Conservation (phyloP, 2,797 vertebrate species). For the Melanotaenia maccullochi region DNA sequence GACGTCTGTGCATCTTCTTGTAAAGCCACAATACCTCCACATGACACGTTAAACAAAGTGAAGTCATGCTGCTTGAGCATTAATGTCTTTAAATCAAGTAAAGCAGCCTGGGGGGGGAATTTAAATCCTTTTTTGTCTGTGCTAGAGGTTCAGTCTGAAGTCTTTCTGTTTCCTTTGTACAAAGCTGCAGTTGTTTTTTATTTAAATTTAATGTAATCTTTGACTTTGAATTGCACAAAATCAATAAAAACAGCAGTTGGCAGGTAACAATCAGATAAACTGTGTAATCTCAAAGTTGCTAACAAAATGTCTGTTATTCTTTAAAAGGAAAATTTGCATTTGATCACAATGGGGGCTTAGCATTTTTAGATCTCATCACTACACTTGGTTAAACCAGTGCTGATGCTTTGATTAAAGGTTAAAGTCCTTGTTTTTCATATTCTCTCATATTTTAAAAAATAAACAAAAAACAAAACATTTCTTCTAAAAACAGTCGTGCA, state of each 20-base stretch:
- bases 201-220: constrained; percentile 1
- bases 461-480: too few relatives aligned
- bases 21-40: constrained; percentile 4
- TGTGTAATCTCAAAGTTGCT: not conserved
- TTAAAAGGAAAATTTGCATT: not conserved
- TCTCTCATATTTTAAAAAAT: not conserved
- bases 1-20: not conserved
- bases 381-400: constrained; percentile 3
- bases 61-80: constrained; percentile 12
- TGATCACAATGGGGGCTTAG: not conserved
- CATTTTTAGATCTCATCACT: not conserved
- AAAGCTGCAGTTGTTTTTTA: not conserved
- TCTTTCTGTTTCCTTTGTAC: constrained; percentile 1
- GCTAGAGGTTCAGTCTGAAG: not conserved
- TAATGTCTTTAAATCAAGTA: constrained; percentile 3
- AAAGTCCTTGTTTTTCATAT: not conserved
- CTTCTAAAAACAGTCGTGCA: not conserved
- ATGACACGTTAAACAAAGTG: not conserved
- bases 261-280: not conserved
- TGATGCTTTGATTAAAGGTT: constrained; percentile 43
- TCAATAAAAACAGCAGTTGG: not conserved
- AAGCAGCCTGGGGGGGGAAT: not conserved
- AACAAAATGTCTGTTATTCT: not conserved
- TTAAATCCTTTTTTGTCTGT: not conserved
- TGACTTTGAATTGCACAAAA: not conserved